Conservation (phyloP, 2,797 vertebrate species). For the Harpagifer antarcticus region DNA sequence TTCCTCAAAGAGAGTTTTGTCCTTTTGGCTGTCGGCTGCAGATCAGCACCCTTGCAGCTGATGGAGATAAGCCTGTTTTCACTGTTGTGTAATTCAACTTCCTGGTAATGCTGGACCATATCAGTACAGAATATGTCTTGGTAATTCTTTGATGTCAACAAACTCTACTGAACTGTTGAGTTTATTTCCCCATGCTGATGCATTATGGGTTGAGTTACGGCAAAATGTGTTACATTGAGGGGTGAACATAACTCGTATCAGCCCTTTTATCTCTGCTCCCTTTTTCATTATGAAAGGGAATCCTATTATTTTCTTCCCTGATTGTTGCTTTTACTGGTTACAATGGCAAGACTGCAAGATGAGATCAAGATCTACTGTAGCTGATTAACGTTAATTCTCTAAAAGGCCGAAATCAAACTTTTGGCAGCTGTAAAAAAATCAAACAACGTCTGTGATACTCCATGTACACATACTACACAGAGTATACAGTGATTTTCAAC, state of each 20-base stretch:
- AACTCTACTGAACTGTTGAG: background rate
- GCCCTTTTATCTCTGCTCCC: background rate
- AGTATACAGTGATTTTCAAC: background rate
- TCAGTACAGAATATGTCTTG: background rate
- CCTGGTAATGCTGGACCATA: background rate
- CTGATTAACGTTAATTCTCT: background rate
- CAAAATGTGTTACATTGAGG: background rate
- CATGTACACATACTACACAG: no score
- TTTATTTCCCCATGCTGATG: background rate
- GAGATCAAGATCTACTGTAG: background rate
- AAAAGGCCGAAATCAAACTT: background rate
- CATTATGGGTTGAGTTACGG: background rate
- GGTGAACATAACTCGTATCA: background rate
- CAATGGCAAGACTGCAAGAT: background rate
- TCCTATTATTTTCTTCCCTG: background rate
- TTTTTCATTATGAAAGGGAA: background rate
- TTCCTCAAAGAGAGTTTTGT: conserved; percentile 35
- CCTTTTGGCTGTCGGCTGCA: conserved; percentile 5
- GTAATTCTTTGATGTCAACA: background rate
- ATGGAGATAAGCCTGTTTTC: conserved; percentile 11
- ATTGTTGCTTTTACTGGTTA: background rate
- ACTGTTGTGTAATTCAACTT: background rate
- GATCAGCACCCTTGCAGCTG: conserved; percentile 50
- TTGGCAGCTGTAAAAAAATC: background rate
- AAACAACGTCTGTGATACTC: no score